Evolutionary conservation across 2,113 vertebrate species (phyloP).

Genomic region (Chionodraco myersi): DNA sequence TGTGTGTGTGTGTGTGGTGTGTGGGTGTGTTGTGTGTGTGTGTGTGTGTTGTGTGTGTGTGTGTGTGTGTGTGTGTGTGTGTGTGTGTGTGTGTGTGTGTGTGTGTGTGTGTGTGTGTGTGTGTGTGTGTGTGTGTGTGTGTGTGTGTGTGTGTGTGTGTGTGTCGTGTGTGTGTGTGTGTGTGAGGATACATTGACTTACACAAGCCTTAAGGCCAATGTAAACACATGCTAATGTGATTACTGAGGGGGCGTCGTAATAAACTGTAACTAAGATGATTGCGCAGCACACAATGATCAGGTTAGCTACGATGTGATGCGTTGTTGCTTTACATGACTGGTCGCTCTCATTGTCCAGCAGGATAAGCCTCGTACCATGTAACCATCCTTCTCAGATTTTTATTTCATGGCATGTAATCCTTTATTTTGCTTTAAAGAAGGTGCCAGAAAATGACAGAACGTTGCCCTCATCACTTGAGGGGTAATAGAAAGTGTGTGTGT

Average conservation of each 20-base stretch:
- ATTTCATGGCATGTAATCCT: constrained; percentile 33
- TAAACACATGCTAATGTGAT: constrained; percentile 87
- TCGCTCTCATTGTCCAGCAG: constrained; percentile 33
- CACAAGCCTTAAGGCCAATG: constrained; percentile 78
- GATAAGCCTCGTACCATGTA: constrained; percentile 19
- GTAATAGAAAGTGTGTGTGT: neutral
- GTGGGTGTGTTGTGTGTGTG: neutral
- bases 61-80: too few species aligned
- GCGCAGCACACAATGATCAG: constrained; percentile 73
- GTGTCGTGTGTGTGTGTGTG: constrained; percentile 5
- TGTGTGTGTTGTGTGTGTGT: too few species aligned
- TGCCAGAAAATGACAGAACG: constrained; percentile 31
- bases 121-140: too few species aligned
- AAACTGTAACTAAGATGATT: constrained; percentile 85
- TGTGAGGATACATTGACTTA: constrained; percentile 55
- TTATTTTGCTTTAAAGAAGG: constrained; percentile 14
- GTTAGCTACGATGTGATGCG: constrained; percentile 65
- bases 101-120: too few species aligned
- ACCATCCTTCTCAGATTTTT: constrained; percentile 17
- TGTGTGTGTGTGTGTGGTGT: constrained; percentile 13
- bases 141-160: too few species aligned
- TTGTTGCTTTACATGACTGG: constrained; percentile 59
- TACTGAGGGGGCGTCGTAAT: constrained; percentile 79
- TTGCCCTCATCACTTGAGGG: constrained; percentile 43
- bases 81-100: constrained; percentile 1